These are phyloP conservation scores for Eupithecia tripunctaria DNA, from an alignment of 2,888 invertebrate species.

Conservation along the genomic window DNA sequence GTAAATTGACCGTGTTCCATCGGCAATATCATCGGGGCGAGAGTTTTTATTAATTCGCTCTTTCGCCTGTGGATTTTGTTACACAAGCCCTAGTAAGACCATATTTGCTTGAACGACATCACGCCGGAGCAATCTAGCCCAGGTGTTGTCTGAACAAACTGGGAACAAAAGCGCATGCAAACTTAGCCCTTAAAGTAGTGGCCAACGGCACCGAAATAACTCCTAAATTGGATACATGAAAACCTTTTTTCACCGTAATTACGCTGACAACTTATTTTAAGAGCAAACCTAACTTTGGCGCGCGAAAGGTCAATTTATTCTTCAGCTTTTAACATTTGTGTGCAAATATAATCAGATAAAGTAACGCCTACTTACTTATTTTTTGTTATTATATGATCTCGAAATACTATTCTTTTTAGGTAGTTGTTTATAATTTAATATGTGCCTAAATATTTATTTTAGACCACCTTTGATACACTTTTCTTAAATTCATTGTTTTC, in stretches of 20 bases:
- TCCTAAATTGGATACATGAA: conserved; percentile 26
- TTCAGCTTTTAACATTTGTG: neutral
- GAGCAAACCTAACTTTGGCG: conserved; percentile 17
- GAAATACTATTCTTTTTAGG: too few species aligned
- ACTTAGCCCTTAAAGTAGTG: conserved; percentile 12
- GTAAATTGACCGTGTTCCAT: neutral
- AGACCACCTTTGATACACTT: too few species aligned
- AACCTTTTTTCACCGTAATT: conserved; percentile 30
- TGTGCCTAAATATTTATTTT: too few species aligned
- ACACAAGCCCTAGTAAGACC: neutral
- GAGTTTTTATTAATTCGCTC: neutral
- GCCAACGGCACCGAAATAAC: conserved; percentile 1
- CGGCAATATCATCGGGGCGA: neutral
- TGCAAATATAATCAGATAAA: neutral
- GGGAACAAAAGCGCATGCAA: conserved; percentile 8
- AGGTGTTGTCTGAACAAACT: conserved; percentile 5
- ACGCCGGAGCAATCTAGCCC: neutral
- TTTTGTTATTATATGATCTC: too few species aligned
- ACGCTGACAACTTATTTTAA: conserved; percentile 21
- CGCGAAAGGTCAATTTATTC: conserved; percentile 21
- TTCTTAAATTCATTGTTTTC: too few species aligned
- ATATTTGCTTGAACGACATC: neutral
- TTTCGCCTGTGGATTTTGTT: neutral
- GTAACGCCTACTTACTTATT: too few species aligned
- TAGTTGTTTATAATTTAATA: too few species aligned